Evolutionary conservation across 2,888 invertebrate species (phyloP), one percentile per base, ranked within the genome.

Genomic region (Stegophylla sp.): DNA sequence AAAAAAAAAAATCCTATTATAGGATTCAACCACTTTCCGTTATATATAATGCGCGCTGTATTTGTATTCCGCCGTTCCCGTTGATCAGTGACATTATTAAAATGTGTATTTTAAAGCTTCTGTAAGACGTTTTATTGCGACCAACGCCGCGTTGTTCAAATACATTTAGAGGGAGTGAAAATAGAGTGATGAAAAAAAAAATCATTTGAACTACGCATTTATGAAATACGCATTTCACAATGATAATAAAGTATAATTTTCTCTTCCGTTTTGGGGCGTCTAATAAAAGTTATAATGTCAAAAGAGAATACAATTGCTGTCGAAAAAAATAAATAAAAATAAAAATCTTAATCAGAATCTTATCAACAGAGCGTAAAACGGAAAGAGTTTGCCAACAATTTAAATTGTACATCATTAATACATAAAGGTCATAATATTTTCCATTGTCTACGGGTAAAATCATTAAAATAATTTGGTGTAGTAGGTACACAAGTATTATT

Each of bases 261-360:
- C 17, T 61, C 17, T 61, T 34, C 26, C 23, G 9, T 63, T 69
- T 23, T 13, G 23, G 3, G 53, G 13, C 12, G 9, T 45, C 5
- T 64, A 64, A 75, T 75, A 51, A 75, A 53, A 53, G 53, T 66
- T 26, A 53, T 41, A 66, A 23, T 43, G 41, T 75, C 64, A 64
- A 53, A 56, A 53, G 26, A 41, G 17, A 64, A 53, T 64, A 63
- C 20, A 1, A 28, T 63, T 48, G 48, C 17, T 5, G 17, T 23
- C 13, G 48, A 10, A 26, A 48, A 48, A 20, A 53, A 20, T 26
- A 17, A 45, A 45, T 13, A 26, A 26, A 48, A n/a, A 10, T 13
- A 43, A 23, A 63, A 63, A 34, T n/a, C n/a, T 10, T 41, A 71
- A 23, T 41, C 3, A 34, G 34, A 41, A 53, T 13, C 28, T 53